A percentile compares a stretch with the other conserved stretches of the same genome.
Conservation (phyloP, 1,140 invertebrate species). For the Tribolium castaneum region DNA sequence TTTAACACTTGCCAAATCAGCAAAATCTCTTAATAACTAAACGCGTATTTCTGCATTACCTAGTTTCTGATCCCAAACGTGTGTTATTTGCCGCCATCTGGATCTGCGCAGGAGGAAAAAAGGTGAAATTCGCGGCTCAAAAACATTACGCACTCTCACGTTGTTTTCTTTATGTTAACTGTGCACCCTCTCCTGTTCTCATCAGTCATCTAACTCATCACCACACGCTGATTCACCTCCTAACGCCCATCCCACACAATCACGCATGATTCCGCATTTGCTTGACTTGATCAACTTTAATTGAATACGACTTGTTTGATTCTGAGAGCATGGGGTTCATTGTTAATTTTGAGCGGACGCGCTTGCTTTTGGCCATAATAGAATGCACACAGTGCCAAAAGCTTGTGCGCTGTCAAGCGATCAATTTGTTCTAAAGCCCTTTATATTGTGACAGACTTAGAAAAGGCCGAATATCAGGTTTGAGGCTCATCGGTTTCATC, state of each 20-base stretch:
- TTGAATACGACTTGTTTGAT: not conserved
- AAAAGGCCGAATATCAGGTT: conserved; percentile 93
- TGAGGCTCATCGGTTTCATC: conserved; percentile 76
- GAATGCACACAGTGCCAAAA: not conserved
- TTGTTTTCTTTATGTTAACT: conserved; percentile 52
- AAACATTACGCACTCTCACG: conserved; percentile 61
- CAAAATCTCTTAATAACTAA: conserved; percentile 49
- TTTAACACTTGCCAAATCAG: conserved; percentile 13
- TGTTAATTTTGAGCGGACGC: not conserved
- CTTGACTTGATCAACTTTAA: not conserved
- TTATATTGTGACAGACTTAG: conserved; percentile 75
- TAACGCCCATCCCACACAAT: not conserved
- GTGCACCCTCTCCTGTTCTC: conserved; percentile 6
- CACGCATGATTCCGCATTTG: not conserved
- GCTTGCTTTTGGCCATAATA: not conserved
- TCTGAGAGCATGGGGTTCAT: not conserved
- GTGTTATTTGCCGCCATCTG: conserved; percentile 67
- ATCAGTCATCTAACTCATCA: conserved; percentile 30
- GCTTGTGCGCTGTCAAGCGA: not conserved
- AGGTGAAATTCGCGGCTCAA: conserved; percentile 74
- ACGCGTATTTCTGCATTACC: conserved; percentile 63
- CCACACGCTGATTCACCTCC: not conserved
- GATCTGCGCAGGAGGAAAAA: conserved; percentile 77
- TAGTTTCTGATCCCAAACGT: conserved; percentile 68
- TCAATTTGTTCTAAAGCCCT: not conserved